Evolutionary conservation across 2,797 vertebrate genomes (phyloP), one percentile per base, ranked within the genome.

Genomic region (Myiotriccus ornatus): DNA sequence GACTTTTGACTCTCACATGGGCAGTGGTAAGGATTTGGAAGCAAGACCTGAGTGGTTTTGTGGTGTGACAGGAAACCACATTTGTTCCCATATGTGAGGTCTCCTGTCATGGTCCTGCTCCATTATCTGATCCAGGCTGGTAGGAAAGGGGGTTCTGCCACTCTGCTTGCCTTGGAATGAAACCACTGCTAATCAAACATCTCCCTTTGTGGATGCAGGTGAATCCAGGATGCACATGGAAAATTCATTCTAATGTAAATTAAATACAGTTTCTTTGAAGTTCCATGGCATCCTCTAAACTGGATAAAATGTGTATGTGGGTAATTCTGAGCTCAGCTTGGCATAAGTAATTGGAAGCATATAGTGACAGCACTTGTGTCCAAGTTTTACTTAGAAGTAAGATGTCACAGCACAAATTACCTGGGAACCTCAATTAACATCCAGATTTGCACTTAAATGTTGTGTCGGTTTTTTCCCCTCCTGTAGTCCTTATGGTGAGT

Each of bases 381-480:
- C 27, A 20, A 75, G 9, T 85, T 87, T 83, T 87, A 47, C 30
- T 60, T 57, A 76, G 39, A 81, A 91, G 81, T 71, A n/a, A 77
- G 35, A 84, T 90, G 63, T 82, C 14, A 53, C 52, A 73, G 28
- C 16, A 35, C 47, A 79, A 79, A 8, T 57, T 83, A 39, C 27
- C 0, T 1, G 46, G 22, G 18, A 79, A 55, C 9, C 6, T 87
- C 24, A 35, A 1, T 37, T 87, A 55, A 73, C 35, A 73, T 28
- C 20, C 30, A 44, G 22, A 76, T 69, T 69, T 89, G 10, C 30
- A 47, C n/a, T 73, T 65, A 46, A 49, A 41, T 65, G 37, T 75
- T 69, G 14, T 6, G 3, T 47, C 47, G 35, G 7, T 4, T 14
- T 6, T 35, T 25, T 11, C 6, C 1, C 1, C 1, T 8, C 3